A percentile compares a stretch with the other conserved stretches of the same genome.
Evolutionary conservation across 2,113 vertebrate genomes (phyloP).

Genomic region (Proterorhinus semilunaris): DNA sequence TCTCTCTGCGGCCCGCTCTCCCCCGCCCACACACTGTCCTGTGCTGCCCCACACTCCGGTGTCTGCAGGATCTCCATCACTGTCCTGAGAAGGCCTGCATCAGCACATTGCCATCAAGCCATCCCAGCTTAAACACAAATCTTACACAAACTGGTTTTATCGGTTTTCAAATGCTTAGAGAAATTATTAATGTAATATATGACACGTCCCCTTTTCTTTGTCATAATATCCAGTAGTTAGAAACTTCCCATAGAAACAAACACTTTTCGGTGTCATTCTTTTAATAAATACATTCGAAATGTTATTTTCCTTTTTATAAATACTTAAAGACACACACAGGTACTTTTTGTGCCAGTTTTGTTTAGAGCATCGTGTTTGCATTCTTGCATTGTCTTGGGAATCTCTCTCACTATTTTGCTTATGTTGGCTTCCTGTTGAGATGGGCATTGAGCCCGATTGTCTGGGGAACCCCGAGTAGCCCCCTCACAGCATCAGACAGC

Average conservation of each 20-base stretch:
- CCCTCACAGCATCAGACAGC: slow-evolving; percentile 17
- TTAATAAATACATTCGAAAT: no score
- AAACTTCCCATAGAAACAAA: no score
- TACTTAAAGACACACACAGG: no score
- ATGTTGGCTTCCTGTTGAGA: slow-evolving; percentile 23
- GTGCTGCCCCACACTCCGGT: slow-evolving; percentile 41
- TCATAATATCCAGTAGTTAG: no score
- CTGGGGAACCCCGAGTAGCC: slow-evolving; percentile 50
- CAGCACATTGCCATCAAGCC: slow-evolving; percentile 37
- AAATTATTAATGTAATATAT: no score
- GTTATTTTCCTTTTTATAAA: no score
- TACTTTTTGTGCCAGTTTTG: background rate
- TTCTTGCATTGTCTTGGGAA: background rate
- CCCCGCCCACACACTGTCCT: slow-evolving; percentile 49
- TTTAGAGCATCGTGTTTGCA: background rate
- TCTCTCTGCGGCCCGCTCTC: slow-evolving; percentile 37
- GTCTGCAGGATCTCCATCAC: slow-evolving; percentile 40
- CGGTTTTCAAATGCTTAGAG: background rate
- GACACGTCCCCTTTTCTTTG: no score
- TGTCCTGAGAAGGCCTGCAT: slow-evolving; percentile 40
- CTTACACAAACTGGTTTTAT: background rate
- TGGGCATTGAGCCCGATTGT: slow-evolving; percentile 32
- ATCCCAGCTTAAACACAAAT: background rate
- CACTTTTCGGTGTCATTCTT: no score
- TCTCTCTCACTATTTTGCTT: slow-evolving; percentile 26